phyloP scores from a whole-genome alignment of 2,888 invertebrate genomes.

The Pseudococcus viburni region DNA sequence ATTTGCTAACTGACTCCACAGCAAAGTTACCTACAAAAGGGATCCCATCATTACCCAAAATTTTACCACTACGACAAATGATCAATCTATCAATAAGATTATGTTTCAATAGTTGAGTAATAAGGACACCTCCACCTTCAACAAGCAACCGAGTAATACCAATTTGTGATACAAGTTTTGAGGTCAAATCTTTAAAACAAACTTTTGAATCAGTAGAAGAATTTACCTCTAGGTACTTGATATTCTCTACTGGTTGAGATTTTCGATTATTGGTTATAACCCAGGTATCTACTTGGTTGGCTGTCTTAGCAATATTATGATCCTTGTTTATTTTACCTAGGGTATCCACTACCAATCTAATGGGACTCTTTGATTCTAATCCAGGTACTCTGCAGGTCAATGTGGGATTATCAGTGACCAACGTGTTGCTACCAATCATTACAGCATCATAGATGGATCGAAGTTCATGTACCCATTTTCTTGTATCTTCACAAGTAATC shows the following conservation, averaged over 20 bases:
- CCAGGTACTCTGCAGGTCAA: conserved; percentile 60
- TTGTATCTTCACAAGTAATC: conserved; percentile 62
- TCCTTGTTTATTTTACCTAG: conserved; percentile 24
- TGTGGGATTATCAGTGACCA: conserved; percentile 56
- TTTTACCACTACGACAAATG: conserved; percentile 42
- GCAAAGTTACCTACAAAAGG: conserved; percentile 3
- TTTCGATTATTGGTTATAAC: neutral
- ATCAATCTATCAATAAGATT: conserved; percentile 25
- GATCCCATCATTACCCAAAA: conserved; percentile 23
- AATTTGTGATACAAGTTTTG: neutral
- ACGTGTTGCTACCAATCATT: conserved; percentile 62
- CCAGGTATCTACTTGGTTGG: conserved; percentile 27
- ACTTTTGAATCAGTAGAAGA: neutral
- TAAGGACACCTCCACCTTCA: conserved; percentile 19
- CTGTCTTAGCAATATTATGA: conserved; percentile 64
- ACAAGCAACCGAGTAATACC: conserved; percentile 19
- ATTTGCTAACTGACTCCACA: neutral
- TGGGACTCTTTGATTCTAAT: conserved; percentile 24
- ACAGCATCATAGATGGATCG: conserved; percentile 57
- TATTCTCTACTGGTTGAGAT: neutral
- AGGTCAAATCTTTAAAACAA: neutral
- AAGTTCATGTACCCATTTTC: conserved; percentile 58
- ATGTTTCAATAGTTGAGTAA: neutral
- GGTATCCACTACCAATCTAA: conserved; percentile 60
- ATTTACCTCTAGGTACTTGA: neutral